Conservation (phyloP, 1,140 invertebrate species). For the Temnothorax nylanderi region DNA sequence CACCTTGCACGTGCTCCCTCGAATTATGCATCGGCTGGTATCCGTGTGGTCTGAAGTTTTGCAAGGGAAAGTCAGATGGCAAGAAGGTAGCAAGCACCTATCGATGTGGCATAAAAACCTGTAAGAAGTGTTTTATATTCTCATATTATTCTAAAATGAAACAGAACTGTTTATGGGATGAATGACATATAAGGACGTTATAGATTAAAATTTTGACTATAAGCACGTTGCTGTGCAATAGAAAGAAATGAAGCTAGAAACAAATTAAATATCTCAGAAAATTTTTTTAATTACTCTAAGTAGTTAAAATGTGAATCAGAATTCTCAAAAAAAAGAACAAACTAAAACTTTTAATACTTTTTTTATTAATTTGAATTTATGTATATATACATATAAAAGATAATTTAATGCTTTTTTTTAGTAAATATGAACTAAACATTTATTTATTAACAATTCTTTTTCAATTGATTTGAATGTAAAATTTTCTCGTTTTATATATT, state of each 20-base stretch:
- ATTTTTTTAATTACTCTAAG: neutral
- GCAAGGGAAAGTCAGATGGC: conserved; percentile 90
- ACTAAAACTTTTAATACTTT: conserved; percentile 7
- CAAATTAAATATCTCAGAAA: conserved; percentile 20
- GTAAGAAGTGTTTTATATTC: conserved; percentile 95
- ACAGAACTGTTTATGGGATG: conserved; percentile 95
- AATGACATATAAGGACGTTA: conserved; percentile 87
- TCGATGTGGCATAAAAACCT: conserved; percentile 98
- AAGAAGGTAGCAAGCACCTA: conserved; percentile 89
- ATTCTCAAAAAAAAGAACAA: neutral
- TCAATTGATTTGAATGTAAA: neutral
- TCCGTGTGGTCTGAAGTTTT: conserved; percentile 97
- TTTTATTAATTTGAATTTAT: conserved; percentile 28
- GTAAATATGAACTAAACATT: neutral
- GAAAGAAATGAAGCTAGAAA: conserved; percentile 15
- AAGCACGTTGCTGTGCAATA: neutral
- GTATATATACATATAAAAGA: neutral
- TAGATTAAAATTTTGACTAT: conserved; percentile 56
- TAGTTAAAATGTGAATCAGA: conserved; percentile 3
- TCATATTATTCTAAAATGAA: conserved; percentile 93
- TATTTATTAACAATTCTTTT: conserved; percentile 12
- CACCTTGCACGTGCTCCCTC: conserved; percentile 91
- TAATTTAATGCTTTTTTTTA: conserved; percentile 33
- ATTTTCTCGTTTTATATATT: neutral
- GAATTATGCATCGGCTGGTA: conserved; percentile 95